These are phyloP conservation scores for Pedetes capensis DNA, from an alignment of 2,113 vertebrate genomes.

Conservation along the genomic window DNA sequence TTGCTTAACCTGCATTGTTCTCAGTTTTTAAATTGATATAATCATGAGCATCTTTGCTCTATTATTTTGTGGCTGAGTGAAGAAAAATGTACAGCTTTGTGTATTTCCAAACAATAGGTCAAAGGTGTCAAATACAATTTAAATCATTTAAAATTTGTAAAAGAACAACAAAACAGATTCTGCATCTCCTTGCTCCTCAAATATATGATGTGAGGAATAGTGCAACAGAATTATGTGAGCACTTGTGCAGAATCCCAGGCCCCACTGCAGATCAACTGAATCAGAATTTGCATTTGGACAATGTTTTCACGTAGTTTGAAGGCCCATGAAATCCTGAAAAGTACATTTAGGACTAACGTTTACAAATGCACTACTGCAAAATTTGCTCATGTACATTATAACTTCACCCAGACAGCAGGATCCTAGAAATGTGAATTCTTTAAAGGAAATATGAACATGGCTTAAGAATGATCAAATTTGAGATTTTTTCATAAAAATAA, in stretches of 20 bases:
- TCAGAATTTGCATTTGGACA: background rate
- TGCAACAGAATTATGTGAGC: background rate
- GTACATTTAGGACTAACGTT: background rate
- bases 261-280: background rate
- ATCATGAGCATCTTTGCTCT: background rate
- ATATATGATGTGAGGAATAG: background rate
- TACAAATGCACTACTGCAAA: background rate
- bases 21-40: background rate
- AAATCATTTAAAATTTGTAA: background rate
- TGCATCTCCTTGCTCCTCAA: background rate
- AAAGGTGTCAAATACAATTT: background rate
- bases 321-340: background rate
- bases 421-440: background rate
- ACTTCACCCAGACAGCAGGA: background rate
- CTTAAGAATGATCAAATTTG: constrained; percentile 30
- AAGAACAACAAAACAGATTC: background rate
- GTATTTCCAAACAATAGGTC: background rate
- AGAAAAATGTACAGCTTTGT: background rate
- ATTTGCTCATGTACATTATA: background rate
- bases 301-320: background rate
- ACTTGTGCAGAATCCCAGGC: background rate
- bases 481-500: constrained; percentile 30
- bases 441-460: constrained; percentile 17
- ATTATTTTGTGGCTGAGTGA: background rate
- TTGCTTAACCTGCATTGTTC: background rate